Evolutionary conservation across 2,113 vertebrate genomes (phyloP), one percentile per base, ranked within the genome.

Genomic region (Atractosteus spatula): DNA sequence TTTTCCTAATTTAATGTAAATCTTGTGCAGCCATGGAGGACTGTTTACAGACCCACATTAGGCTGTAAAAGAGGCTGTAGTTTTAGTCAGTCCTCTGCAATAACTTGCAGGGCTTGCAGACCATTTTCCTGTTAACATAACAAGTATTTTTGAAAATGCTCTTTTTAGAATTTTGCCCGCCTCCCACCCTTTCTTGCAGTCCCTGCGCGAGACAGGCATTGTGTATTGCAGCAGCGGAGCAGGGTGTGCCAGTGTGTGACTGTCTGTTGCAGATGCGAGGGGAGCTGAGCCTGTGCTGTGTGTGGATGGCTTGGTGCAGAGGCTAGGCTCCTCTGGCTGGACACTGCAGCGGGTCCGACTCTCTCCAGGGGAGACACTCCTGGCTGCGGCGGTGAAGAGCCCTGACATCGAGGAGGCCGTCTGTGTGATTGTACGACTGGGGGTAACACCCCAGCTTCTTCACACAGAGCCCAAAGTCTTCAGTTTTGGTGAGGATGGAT

Each of bases 281-380:
- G 55, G 76, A 2, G 76, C 79, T 62, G 84, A 87, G 71, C 77
- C 79, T 68, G 85, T 93, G 71, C 45, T 91, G 47, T 70, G 80
- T 79, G 68, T 87, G 42, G 79, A 62, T 43, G 57, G 78, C 8
- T 64, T 45, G 57, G 65, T 78, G 43, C 61, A 66, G 71, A 71
- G 41, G 71, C 42, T n/a, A 68, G 41, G 67, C 62, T 11, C 62
- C 8, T 3, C 56, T 51, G 62, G 72, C 70, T 84, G 82, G 90
- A 82, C 82, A 7, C 79, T 98, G 80, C 95, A 97, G 76, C 91
- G 89, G 72, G 90, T 99, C 75, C 89, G 96, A 80, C 90, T 98
- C 78, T 97, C 97, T 65, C 94, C 95, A 61, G 80, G 82, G 77
- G 94, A 97, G 75, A 91, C 76, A 61, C 88, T 91, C 17, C 86